These are phyloP conservation scores for Vannuccia rotundouncinata DNA, from an alignment of 2,888 invertebrate species.

Conservation along the genomic window DNA sequence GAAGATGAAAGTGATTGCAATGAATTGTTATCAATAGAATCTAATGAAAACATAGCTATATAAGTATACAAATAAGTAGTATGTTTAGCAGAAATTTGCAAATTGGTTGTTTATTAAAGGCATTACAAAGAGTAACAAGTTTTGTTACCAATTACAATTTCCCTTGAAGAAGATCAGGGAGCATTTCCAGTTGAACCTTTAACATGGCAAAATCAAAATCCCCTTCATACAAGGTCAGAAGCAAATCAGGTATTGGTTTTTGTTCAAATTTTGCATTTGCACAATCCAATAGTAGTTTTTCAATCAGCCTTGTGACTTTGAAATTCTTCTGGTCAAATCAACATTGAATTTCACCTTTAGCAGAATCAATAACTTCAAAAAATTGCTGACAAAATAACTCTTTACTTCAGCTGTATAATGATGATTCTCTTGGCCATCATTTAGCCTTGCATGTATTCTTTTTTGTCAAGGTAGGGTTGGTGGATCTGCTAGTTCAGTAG, in stretches of 20 bases:
- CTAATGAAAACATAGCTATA: too few species aligned
- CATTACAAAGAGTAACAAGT: slow-evolving; percentile 1
- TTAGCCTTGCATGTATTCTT: background rate
- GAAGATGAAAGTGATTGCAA: too few species aligned
- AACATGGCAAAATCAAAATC: slow-evolving; percentile 7
- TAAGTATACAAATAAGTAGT: too few species aligned
- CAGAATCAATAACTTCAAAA: background rate
- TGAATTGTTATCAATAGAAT: too few species aligned
- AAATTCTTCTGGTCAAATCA: background rate
- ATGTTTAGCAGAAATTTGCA: slow-evolving; percentile 8
- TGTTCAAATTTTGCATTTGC: background rate
- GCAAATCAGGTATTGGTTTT: background rate
- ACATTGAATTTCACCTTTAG: background rate
- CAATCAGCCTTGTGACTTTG: background rate
- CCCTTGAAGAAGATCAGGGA: slow-evolving; percentile 21
- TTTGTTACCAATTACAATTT: background rate
- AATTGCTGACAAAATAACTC: background rate
- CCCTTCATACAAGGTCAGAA: background rate
- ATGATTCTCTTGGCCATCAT: background rate
- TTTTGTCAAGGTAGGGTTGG: background rate
- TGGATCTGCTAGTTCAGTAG: background rate
- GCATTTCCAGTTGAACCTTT: slow-evolving; percentile 20
- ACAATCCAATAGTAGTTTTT: background rate
- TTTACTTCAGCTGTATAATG: too few species aligned
- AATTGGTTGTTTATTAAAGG: slow-evolving; percentile 24